Base-by-base conservation (phyloP, 2,888 invertebrate species). In the Margaritifera margaritifera region DNA sequence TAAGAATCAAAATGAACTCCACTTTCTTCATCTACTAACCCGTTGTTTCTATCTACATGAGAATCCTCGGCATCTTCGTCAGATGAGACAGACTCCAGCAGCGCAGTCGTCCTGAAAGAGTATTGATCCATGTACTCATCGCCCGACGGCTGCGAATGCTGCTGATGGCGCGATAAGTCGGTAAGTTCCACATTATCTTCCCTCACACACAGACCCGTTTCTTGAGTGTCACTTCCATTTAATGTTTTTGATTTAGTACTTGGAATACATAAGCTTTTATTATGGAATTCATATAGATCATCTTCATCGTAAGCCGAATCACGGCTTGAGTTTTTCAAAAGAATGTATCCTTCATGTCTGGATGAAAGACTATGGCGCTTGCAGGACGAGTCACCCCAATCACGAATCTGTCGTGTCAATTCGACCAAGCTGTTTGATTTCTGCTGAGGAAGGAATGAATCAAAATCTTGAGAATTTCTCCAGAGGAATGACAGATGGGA, bases 401-500 rank as follows among this genome's bases (percentile, higher is more conserved):
- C 75, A 50, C 72, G 68, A n/a, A 75, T 59, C 24, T 78, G 68
- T 51, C 81, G 67, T 2, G 80, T 77, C 27, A 85, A 72, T 58
- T 85, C 85, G 18, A 80, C 83, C 50, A 84, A 62, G 60, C 83
- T 83, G 69, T 83, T 84, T 54, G 82, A 81, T 66, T 81, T 81
- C 25, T 81, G 79, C 64, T 75, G 75, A 27, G 76, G 79, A 60
- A 75, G 71, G 5, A 73, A 59, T n/a, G 66, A 64, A 20, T 78
- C 77, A 58, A 76, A 71, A 53, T 68, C 72, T 22, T 75, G 70
- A 20, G 78, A 78, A 69, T 78, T 74, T 62, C 77, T 69, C 78
- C 78, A 78, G 1, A 78, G 72, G 59, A 74, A 79, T 64, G 78
- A 77, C 25, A 80, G 65, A 64, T 81, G 81, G 0, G 81, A 78